Conservation (phyloP, 2,888 invertebrate genomes). For the Diloba caeruleocephala region DNA sequence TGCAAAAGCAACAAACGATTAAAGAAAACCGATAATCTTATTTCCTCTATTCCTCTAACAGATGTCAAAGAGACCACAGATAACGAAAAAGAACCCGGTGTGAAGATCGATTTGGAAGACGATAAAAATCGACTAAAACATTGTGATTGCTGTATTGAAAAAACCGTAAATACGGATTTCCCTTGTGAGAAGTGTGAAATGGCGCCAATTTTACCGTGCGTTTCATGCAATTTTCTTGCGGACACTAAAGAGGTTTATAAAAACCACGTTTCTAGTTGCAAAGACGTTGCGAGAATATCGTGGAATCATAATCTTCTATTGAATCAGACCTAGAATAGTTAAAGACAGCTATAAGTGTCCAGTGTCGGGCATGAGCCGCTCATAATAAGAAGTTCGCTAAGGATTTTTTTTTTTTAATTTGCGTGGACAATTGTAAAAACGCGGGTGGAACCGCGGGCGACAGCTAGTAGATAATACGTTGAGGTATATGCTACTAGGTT, state of each 20-base stretch:
- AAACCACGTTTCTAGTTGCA: conserved; percentile 40
- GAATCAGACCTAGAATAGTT: conserved; percentile 44
- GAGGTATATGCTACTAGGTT: too few relatives aligned
- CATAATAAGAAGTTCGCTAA: too few relatives aligned
- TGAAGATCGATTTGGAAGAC: conserved; percentile 5
- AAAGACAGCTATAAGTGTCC: too few relatives aligned
- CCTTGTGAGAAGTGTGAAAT: conserved; percentile 40
- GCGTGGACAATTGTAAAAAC: too few relatives aligned
- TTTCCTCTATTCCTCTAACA: conserved; percentile 22
- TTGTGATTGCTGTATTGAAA: conserved; percentile 27
- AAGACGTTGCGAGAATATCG: conserved; percentile 35
- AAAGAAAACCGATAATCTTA: conserved; percentile 17
- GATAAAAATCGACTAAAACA: conserved; percentile 39
- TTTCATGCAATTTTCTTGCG: conserved; percentile 30
- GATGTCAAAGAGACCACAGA: conserved; percentile 34
- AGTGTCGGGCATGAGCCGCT: too few relatives aligned
- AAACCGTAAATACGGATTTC: conserved; percentile 28
- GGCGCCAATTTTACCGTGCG: conserved; percentile 34
- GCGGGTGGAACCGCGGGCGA: too few relatives aligned
- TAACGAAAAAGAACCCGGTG: conserved; percentile 23
- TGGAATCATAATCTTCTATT: conserved; percentile 41
- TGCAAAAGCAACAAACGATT: conserved; percentile 52
- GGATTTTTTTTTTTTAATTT: too few relatives aligned
- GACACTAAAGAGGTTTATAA: conserved; percentile 35
- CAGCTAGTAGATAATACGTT: too few relatives aligned